Evolutionary conservation across 1,140 invertebrate species (phyloP).

Genomic region (Brachionus manjavacas): DNA sequence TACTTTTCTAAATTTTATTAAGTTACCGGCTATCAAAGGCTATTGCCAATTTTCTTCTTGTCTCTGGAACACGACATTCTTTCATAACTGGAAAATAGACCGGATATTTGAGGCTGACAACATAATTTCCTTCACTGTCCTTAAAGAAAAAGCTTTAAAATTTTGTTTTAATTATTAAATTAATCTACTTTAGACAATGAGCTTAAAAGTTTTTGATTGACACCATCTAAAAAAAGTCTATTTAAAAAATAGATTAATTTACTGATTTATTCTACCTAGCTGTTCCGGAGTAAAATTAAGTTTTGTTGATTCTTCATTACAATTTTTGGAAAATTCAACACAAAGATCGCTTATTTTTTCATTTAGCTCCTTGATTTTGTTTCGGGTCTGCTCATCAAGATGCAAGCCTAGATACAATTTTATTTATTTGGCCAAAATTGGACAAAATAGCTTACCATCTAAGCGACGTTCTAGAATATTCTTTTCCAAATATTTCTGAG

Average conservation of each 20-base stretch:
- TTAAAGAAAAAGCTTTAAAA: constrained; percentile 43
- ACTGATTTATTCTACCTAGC: constrained; percentile 48
- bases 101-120: constrained; percentile 61
- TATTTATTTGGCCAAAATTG: neutral
- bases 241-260: neutral
- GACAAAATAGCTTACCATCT: constrained; percentile 55
- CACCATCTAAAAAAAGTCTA: constrained; percentile 1
- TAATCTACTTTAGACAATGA: constrained; percentile 32
- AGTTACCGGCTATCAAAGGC: constrained; percentile 55
- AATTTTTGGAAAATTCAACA: constrained; percentile 60
- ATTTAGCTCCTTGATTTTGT: constrained; percentile 59
- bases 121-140: constrained; percentile 56
- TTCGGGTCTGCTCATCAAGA: constrained; percentile 56
- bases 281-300: constrained; percentile 59
- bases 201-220: constrained; percentile 27
- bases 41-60: constrained; percentile 56
- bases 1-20: neutral
- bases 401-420: constrained; percentile 54
- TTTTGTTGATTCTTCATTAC: constrained; percentile 60
- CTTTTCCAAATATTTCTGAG: constrained; percentile 57
- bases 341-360: constrained; percentile 59
- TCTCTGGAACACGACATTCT: constrained; percentile 58
- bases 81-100: constrained; percentile 62
- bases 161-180: constrained; percentile 36
- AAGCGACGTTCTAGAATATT: constrained; percentile 59